Base-by-base conservation (phyloP, 1,140 invertebrate species). In the Drosophila subpulchrella region DNA sequence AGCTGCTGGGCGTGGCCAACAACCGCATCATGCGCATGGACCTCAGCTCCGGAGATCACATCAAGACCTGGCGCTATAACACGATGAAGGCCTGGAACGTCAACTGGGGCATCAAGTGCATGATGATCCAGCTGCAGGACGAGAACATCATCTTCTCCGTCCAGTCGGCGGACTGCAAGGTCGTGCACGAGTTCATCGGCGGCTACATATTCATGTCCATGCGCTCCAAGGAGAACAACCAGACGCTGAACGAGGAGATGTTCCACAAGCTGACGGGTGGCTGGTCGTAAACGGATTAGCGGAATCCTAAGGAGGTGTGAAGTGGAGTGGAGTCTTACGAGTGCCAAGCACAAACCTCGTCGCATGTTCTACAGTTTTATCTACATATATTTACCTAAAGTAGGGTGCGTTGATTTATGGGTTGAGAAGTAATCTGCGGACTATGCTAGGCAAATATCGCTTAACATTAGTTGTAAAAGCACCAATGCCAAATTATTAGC, bases 21-120 rank as follows among this genome's bases (percentile, higher is more conserved):
- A 99, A 99, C 93, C 94, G 98, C 63, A 94, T 99, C 46, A 99
- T 99, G 96, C 94, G 97, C 66, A 98, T 99, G 95, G 98, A 99
- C 80, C 94, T 98, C 1, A 95, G 95, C 80, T 96, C 96, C 48
- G 98, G 98, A 0, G 98, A 99, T 92, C 97, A 98, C 91, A 94
- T 98, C 46, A 99, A 99, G 93, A 99, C 98, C 0, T 99, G 98
- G 98, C 94, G 98, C 78, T 99, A 97, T 93, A 98, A 97, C 81
- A 97, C 96, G 3, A 98, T 99, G 96, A 99, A 99, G 94, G 97
- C 98, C 8, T 99, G 99, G 99, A 99, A 99, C 92, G 98, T 99
- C 2, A 99, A 99, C 93, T 99, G 99, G 99, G 98, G 99, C 93
- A 97, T 98, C 6, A 98, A 98, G 92, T 97, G 98, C 91, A 98